Evolutionary conservation across 1,140 invertebrate species (phyloP).

Genomic region (Halesus radiatus): DNA sequence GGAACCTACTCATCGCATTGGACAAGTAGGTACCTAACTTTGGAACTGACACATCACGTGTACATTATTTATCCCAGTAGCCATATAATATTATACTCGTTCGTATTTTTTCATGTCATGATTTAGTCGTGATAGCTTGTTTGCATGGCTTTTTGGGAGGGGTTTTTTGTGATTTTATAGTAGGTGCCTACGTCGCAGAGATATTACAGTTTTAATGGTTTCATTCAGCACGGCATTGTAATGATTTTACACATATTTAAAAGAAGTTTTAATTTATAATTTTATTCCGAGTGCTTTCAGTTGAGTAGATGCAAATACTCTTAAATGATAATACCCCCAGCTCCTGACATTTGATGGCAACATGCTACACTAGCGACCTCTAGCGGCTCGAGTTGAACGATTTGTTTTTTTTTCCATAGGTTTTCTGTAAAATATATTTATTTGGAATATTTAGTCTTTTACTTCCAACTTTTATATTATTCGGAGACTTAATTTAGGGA

Average conservation of each 20-base stretch:
- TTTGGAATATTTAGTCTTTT: too few relatives aligned
- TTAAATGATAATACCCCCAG: too few relatives aligned
- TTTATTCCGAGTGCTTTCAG: too few relatives aligned
- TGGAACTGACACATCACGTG: slow-evolving; percentile 29
- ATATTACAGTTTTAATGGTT: slow-evolving; percentile 3
- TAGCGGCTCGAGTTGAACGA: too few relatives aligned
- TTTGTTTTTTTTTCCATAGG: too few relatives aligned
- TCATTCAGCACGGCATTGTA: background rate
- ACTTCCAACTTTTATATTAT: too few relatives aligned
- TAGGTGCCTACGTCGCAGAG: background rate
- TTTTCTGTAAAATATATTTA: too few relatives aligned
- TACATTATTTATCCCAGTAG: background rate
- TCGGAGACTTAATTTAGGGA: too few relatives aligned
- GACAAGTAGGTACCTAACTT: background rate
- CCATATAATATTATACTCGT: background rate
- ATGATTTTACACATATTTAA: background rate
- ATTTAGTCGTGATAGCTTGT: slow-evolving; percentile 29
- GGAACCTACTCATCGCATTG: slow-evolving; percentile 11
- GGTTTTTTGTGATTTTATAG: slow-evolving; percentile 1
- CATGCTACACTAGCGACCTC: too few relatives aligned
- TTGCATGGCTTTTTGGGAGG: slow-evolving; percentile 11
- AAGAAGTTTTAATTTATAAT: too few relatives aligned
- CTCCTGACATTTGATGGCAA: too few relatives aligned
- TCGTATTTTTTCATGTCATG: background rate
- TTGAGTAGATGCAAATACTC: too few relatives aligned